Percentiles rank a stretch among this genome's conserved stretches.
phyloP scores from a whole-genome alignment of 1,140 invertebrate species.

The Tetraneura akinire region DNA sequence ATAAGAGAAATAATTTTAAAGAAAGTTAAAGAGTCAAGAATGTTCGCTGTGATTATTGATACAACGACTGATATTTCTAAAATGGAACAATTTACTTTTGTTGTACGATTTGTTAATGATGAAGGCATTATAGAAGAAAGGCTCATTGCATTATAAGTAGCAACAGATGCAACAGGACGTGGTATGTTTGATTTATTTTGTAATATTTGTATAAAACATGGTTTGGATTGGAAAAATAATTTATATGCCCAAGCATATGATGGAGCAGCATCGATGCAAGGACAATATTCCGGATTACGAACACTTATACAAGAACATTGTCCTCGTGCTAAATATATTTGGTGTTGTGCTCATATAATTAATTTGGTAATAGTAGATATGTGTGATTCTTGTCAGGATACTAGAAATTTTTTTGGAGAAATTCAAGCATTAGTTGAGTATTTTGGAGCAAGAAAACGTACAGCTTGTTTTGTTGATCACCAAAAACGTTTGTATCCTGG shows the following conservation, averaged over 20 bases:
- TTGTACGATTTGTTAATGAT: not conserved
- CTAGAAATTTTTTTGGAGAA: not conserved
- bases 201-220: not conserved
- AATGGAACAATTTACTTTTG: not conserved
- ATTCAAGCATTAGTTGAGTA: conserved; percentile 13
- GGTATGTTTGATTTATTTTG: not conserved
- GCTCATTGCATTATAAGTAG: not conserved
- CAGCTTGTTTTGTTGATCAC: not conserved
- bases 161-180: not conserved
- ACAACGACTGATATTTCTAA: not conserved
- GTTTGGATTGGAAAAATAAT: not conserved
- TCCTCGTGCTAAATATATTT: not conserved
- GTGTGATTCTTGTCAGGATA: conserved; percentile 5
- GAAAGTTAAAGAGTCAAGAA: not conserved
- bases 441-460: conserved; percentile 3
- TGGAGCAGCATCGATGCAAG: not conserved
- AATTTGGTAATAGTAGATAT: not conserved
- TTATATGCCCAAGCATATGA: not conserved
- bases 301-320: not conserved
- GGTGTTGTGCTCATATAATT: not conserved
- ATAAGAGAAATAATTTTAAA: conserved; percentile 5
- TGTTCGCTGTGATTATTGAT: not conserved
- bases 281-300: not conserved
- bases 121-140: not conserved
- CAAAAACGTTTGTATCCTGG: not conserved